Evolutionary conservation across 2,113 vertebrate species (phyloP), one percentile per base, ranked within the genome.

Genomic region (Haliaeetus leucogaster): DNA sequence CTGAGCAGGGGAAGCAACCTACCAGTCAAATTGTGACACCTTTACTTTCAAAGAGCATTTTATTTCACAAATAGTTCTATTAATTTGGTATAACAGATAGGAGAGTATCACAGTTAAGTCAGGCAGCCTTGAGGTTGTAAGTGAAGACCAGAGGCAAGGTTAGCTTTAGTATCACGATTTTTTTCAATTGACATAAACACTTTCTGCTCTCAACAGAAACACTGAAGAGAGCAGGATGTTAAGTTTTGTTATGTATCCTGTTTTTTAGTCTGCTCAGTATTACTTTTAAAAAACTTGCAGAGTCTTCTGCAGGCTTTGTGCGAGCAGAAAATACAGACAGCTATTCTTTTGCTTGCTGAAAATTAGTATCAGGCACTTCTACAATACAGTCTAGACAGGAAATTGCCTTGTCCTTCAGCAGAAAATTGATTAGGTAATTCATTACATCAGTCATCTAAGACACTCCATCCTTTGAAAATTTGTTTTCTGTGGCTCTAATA

Each of bases 351-450:
- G 38, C 93, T 95, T 71, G 73, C 38, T 94, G 88, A 92, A 96
- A 97, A 97, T 96, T 95, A 97, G 91, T 96, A 96, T 94, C 93
- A 96, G 96, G 83, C 45, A 92, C 74, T 95, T 94, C 43, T 92
- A 90, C 83, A 82, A 30, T 66, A 59, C 62, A 88, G 87, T 90
- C 83, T 92, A 96, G 93, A 92, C 93, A 95, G 95, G 96, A 97
- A 97, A 96, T 97, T 97, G 90, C 95, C 87, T 72, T 77, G 93
- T 96, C 90, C 81, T 95, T 95, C 93, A 94, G 81, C 47, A 86
- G 93, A 91, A 96, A 97, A 97, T 96, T 95, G 95, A 97, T 97
- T 94, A 48, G 78, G 50, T 71, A 93, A 86, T 93, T 97, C 73
- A 95, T 97, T 95, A 74, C 92, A 97, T 96, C 85, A 86, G 80